Percentiles rank a stretch among this genome's conserved stretches.
Conservation (phyloP, 35 echinoderm and acorn worm genomes). For the Acanthaster planci region DNA sequence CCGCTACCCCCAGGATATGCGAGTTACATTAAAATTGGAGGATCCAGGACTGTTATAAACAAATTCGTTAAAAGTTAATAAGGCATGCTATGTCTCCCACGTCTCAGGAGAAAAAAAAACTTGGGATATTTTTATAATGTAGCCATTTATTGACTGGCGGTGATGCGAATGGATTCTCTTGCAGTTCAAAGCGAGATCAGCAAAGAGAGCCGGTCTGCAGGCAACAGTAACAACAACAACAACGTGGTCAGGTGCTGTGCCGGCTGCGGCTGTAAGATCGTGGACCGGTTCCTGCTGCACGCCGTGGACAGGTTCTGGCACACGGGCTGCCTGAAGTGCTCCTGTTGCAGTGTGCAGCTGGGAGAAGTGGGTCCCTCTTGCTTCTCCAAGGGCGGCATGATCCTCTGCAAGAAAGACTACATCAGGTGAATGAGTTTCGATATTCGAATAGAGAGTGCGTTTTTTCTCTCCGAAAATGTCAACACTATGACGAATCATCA, state of each 20-base stretch:
- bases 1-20: too few species aligned
- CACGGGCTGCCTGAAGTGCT: conserved; percentile 95
- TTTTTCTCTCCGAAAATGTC: too few species aligned
- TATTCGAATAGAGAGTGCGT: too few species aligned
- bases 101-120: too few species aligned
- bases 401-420: conserved; percentile 98
- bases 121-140: too few species aligned
- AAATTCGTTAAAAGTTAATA: too few species aligned
- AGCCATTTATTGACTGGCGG: too few species aligned
- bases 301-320: conserved; percentile 98
- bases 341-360: conserved; percentile 87
- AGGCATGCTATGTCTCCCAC: too few species aligned
- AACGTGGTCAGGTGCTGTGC: conserved; percentile 80
- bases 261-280: conserved; percentile 94
- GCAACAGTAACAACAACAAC: conserved; percentile 73
- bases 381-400: conserved; percentile 95
- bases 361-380: conserved; percentile 90
- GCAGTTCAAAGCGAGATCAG: conserved; percentile 35
- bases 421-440: too few species aligned
- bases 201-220: conserved; percentile 46
- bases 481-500: too few species aligned
- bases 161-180: not conserved
- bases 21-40: too few species aligned
- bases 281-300: conserved; percentile 89
- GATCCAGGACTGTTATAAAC: too few species aligned